Base-by-base conservation (phyloP, 1,140 invertebrate genomes). In the Chionoecetes opilio region DNA sequence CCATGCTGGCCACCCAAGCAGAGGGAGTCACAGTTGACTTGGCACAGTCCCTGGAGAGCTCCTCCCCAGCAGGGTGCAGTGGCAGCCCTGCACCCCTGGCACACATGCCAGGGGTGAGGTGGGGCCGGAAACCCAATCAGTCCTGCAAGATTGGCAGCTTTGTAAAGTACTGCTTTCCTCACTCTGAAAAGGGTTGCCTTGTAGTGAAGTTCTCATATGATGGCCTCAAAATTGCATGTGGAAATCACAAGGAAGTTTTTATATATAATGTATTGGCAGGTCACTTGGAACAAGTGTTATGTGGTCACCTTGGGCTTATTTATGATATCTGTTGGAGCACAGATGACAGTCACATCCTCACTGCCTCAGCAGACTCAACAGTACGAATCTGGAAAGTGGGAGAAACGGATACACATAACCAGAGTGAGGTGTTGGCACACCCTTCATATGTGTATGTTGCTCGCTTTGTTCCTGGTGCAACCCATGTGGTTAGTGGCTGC, bases 191-290 rank as follows among this genome's bases (percentile, higher is more conserved):
- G 11, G 94, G 94, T 3, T 95, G 91, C 37, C 21, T 95, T 37
- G 87, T 95, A 11, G 91, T 95, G 29, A 95, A 95, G 84, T 95
- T 95, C 89, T 95, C 94, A n/a, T n/a, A 95, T 46, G 85, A 89
- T 95, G 94, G 94, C n/a, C 85, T 95, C 6, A 95, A 37, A 46
- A 75, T 95, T 29, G 85, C 94, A 6, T 95, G 94, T 95, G 94
- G 94, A n/a, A 37, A 84, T 90, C 82, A 95, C 21, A 93, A 88
- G 21, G 34, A 75, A 34, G 93, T 95, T 37, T 46, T 92, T n/a
- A 46, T 95, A 46, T 93, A 95, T 89, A 53, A 90, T 90, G 86
- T 93, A 32, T 29, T 89, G n/a, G 35, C 21, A 38, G 94, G 94
- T 14, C 32, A 90, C n/a, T 53, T 93, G 35, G 86, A 90, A 32